phyloP scores from a whole-genome alignment of 2,888 invertebrate species.

The Lasioglossum marginatum region DNA sequence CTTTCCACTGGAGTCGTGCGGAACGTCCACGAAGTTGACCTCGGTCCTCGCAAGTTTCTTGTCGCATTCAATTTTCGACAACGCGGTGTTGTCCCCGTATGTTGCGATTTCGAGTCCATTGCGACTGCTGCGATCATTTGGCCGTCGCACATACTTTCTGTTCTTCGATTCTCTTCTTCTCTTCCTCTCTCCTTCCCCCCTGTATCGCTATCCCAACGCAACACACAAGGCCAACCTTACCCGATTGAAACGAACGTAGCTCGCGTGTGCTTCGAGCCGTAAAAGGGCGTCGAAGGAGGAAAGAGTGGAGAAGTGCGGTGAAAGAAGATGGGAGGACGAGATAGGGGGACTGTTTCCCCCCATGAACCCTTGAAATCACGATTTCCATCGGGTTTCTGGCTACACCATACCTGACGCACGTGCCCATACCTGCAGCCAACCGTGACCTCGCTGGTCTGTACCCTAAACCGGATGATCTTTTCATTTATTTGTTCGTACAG shows the following conservation, averaged over 20 bases:
- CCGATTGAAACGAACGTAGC: constrained; percentile 54
- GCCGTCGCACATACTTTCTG: constrained; percentile 52
- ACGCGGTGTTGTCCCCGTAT: constrained; percentile 18
- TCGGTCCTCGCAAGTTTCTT: not conserved
- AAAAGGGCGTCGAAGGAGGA: constrained; percentile 7
- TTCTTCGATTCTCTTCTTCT: constrained; percentile 42
- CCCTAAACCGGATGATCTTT: constrained; percentile 20
- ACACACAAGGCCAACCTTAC: constrained; percentile 20
- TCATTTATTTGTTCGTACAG: too few relatives aligned
- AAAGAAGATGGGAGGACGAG: not conserved
- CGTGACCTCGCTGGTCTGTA: constrained; percentile 51
- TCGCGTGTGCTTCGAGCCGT: constrained; percentile 46
- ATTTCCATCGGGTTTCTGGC: constrained; percentile 65
- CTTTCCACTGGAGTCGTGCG: not conserved
- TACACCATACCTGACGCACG: constrained; percentile 56
- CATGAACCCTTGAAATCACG: constrained; percentile 62
- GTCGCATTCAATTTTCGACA: constrained; percentile 19
- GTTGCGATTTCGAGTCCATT: constrained; percentile 34
- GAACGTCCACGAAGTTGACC: not conserved
- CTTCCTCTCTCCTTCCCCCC: not conserved
- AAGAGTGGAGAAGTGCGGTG: not conserved
- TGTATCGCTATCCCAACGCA: not conserved
- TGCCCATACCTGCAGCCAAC: constrained; percentile 58
- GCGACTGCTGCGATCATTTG: constrained; percentile 41
- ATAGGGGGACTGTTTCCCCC: constrained; percentile 35